A percentile compares a stretch with the other conserved stretches of the same genome.
Conservation (phyloP, 2,113 vertebrate genomes). For the Phrynosoma blainvillii region DNA sequence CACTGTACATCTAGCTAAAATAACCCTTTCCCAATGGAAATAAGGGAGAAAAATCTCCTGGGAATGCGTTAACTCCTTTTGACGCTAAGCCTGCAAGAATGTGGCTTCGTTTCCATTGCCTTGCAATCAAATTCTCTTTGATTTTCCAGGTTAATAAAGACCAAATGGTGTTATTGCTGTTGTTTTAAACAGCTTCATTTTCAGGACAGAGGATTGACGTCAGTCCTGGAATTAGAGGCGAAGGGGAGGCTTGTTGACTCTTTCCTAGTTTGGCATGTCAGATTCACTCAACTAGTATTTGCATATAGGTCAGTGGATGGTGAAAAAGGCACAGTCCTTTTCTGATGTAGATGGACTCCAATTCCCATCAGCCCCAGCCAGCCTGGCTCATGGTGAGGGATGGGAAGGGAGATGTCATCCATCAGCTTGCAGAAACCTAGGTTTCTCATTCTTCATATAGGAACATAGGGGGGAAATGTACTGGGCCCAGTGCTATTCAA, state of each 20-base stretch:
- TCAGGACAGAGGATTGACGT: background rate
- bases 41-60: background rate
- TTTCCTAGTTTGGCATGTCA: background rate
- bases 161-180: background rate
- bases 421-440: no score
- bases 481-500: no score
- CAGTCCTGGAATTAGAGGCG: background rate
- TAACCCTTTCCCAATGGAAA: background rate
- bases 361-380: no score
- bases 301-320: no score
- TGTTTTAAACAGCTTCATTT: background rate
- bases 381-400: no score
- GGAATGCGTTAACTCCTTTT: background rate
- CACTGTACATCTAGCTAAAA: background rate
- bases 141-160: background rate
- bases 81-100: background rate
- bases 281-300: background rate
- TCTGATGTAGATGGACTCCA: no score
- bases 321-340: no score
- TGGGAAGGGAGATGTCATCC: no score
- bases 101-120: background rate
- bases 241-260: background rate
- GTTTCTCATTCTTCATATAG: no score
- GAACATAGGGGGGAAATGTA: no score
- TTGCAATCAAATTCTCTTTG: background rate